These are phyloP conservation scores for Pseudonaja textilis DNA, from an alignment of 2,113 vertebrate genomes.

Conservation along the genomic window DNA sequence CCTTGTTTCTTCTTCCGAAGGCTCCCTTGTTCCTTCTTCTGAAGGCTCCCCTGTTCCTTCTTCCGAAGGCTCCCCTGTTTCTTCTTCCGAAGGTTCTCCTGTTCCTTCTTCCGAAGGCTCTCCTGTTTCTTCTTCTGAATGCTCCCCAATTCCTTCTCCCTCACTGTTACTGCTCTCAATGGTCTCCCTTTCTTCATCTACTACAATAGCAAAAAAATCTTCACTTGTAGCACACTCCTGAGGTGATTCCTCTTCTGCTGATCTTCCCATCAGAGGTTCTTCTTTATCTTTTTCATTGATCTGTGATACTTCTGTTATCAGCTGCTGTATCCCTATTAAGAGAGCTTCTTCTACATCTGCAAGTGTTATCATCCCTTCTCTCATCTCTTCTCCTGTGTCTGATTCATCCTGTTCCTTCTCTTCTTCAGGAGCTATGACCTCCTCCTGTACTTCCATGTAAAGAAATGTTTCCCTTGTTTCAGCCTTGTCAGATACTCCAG, in stretches of 20 bases:
- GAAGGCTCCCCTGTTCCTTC: rapidly evolving
- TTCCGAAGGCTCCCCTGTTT: rapidly evolving
- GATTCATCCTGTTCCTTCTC: conserved; percentile 15
- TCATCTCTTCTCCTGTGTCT: not conserved
- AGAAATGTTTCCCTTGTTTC: not conserved
- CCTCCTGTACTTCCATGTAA: not conserved
- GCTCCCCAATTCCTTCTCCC: not conserved
- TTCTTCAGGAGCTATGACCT: not conserved
- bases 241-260: rapidly evolving
- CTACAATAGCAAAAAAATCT: not conserved
- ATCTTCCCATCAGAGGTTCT: rapidly evolving
- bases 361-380: not conserved
- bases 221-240: rapidly evolving
- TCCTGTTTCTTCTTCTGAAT: rapidly evolving
- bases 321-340: rapidly evolving
- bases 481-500: not conserved
- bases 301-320: not conserved
- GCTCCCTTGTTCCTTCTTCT: not conserved
- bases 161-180: rapidly evolving
- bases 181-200: not conserved
- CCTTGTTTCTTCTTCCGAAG: rapidly evolving
- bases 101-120: rapidly evolving
- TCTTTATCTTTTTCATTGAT: rapidly evolving
- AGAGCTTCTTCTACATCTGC: not conserved
- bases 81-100: not conserved